Percentiles rank a stretch among this genome's conserved stretches.
Evolutionary conservation across 1,140 invertebrate genomes (phyloP).

Genomic region (Lasioglossum albipes): DNA sequence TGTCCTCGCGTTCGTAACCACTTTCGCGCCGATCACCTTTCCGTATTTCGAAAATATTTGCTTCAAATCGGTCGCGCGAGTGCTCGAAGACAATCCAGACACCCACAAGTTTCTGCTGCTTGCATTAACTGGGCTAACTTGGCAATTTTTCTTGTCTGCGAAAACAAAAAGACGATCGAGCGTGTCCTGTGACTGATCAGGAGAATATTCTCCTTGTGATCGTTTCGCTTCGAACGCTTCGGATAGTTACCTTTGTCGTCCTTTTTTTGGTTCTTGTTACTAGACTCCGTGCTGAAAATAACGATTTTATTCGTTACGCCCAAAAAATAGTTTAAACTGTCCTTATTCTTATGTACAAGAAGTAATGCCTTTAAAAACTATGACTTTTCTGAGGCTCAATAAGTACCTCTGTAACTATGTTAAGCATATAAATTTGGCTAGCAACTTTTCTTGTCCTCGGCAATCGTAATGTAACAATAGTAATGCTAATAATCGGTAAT

Average conservation of each 20-base stretch:
- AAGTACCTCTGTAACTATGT: conserved; percentile 78
- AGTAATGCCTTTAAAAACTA: conserved; percentile 55
- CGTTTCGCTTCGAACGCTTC: too few relatives aligned
- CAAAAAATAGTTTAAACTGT: conserved; percentile 4
- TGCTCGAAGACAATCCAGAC: conserved; percentile 92
- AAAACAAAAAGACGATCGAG: conserved; percentile 1
- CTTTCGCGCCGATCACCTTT: conserved; percentile 96
- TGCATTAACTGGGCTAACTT: conserved; percentile 71
- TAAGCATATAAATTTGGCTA: conserved; percentile 79
- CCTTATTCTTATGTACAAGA: conserved; percentile 34
- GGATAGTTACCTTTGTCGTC: conserved; percentile 76
- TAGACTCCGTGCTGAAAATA: conserved; percentile 74
- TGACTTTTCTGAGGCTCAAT: conserved; percentile 68
- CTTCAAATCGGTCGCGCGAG: conserved; percentile 95
- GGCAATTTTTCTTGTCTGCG: conserved; percentile 75
- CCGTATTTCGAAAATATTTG: conserved; percentile 94
- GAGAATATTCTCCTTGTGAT: too few relatives aligned
- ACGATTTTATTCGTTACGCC: conserved; percentile 39
- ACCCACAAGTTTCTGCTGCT: conserved; percentile 93
- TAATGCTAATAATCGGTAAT: too few relatives aligned
- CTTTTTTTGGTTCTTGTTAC: conserved; percentile 73
- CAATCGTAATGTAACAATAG: background rate
- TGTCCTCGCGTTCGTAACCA: conserved; percentile 95
- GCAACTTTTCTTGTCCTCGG: conserved; percentile 68
- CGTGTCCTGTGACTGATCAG: too few relatives aligned